These are phyloP conservation scores for Brachyopa scutellaris DNA, from an alignment of 2,888 invertebrate species.

Conservation along the genomic window DNA sequence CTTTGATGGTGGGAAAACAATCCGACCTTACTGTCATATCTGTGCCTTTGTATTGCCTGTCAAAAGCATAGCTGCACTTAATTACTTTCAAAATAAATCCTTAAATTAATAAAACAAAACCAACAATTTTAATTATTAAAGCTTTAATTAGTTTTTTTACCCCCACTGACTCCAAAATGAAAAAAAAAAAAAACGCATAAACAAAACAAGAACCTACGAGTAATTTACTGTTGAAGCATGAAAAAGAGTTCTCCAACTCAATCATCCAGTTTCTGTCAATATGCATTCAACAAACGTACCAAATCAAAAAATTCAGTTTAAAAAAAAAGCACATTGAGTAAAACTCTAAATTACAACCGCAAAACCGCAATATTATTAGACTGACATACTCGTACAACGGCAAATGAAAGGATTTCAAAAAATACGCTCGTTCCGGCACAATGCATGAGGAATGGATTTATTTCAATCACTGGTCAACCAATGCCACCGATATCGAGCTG, in stretches of 20 bases:
- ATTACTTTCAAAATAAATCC: not conserved
- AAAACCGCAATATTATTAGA: slow-evolving; percentile 71
- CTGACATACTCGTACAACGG: slow-evolving; percentile 35
- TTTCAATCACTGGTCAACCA: slow-evolving; percentile 65
- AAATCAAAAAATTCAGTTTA: slow-evolving; percentile 54
- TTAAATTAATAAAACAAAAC: no score
- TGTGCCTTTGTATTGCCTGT: no score
- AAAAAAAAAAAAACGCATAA: not conserved
- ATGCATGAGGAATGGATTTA: slow-evolving; percentile 64
- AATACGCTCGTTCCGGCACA: slow-evolving; percentile 1
- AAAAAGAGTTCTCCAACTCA: slow-evolving; percentile 45
- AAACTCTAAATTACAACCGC: slow-evolving; percentile 66
- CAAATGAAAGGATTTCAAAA: slow-evolving; percentile 63
- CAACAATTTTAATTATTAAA: slow-evolving; percentile 56
- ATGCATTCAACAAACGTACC: slow-evolving; percentile 27
- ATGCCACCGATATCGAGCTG: no score
- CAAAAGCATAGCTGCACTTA: no score
- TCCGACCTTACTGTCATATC: no score
- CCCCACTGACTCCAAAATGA: not conserved
- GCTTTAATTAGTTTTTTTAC: slow-evolving; percentile 57
- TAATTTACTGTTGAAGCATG: slow-evolving; percentile 29
- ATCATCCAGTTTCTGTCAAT: slow-evolving; percentile 32
- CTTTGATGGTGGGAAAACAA: no score
- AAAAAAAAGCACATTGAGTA: not conserved
- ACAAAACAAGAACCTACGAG: slow-evolving; percentile 25